Evolutionary conservation across 2,888 invertebrate species (phyloP).

Genomic region (Oscheius onirici): DNA sequence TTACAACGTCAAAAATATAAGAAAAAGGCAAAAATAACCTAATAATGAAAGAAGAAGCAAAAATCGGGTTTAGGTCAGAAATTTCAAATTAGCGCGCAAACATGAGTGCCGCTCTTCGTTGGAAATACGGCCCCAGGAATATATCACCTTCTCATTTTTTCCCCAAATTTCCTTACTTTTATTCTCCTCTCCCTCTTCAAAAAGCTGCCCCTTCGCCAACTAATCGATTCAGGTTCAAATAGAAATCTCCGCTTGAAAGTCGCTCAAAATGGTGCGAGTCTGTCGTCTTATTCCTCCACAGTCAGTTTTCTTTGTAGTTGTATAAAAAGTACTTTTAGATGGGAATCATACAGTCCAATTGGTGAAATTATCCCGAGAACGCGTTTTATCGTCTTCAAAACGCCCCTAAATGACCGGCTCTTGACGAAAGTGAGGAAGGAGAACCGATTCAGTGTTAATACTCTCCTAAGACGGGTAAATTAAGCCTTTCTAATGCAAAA

Average conservation of each 20-base stretch:
- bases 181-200: background rate
- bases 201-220: background rate
- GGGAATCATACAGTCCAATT: conserved; percentile 72
- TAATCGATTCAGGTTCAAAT: background rate
- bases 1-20: too few relatives aligned
- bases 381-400: conserved; percentile 82
- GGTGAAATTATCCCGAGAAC: conserved; percentile 80
- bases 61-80: too few relatives aligned
- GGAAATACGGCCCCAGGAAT: too few relatives aligned
- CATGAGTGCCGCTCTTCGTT: too few relatives aligned
- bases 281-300: conserved; percentile 5
- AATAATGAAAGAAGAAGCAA: too few relatives aligned
- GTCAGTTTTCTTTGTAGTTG: background rate
- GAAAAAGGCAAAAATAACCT: too few relatives aligned
- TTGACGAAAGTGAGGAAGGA: conserved; percentile 71
- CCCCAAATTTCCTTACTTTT: background rate
- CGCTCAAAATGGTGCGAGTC: background rate
- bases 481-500: conserved; percentile 4
- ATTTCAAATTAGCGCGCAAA: too few relatives aligned
- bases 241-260: background rate
- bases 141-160: too few relatives aligned
- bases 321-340: conserved; percentile 66
- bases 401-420: conserved; percentile 77
- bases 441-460: conserved; percentile 55
- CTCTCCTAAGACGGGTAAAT: conserved; percentile 58